phyloP scores from a whole-genome alignment of 2,113 vertebrate genomes.

The Ctenomys sociabilis region DNA sequence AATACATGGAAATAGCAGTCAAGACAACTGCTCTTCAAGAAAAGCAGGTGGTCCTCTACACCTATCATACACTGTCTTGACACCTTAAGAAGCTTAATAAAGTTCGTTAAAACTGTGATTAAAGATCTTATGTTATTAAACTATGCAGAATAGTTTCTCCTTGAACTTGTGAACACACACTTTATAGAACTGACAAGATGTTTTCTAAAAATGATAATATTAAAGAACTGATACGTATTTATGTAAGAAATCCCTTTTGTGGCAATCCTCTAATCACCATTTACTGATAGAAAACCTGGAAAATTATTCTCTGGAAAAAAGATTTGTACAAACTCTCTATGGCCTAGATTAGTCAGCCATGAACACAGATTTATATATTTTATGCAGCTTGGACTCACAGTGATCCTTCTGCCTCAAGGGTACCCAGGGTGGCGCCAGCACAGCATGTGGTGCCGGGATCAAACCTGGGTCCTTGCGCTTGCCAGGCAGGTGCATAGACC shows the following conservation, averaged over 20 bases:
- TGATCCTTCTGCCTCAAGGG: too few relatives aligned
- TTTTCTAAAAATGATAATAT: neutral
- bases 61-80: neutral
- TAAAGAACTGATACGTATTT: neutral
- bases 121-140: constrained; percentile 57
- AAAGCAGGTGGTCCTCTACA: too few relatives aligned
- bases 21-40: too few relatives aligned
- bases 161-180: neutral
- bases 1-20: too few relatives aligned
- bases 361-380: neutral
- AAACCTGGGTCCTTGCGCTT: too few relatives aligned
- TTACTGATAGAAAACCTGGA: neutral
- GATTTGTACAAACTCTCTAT: neutral
- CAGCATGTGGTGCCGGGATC: too few relatives aligned
- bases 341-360: neutral
- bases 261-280: neutral
- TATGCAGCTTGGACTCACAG: too few relatives aligned
- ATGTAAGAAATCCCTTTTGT: neutral
- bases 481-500: too few relatives aligned
- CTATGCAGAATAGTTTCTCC: constrained; percentile 9
- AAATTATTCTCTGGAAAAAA: neutral
- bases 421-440: too few relatives aligned
- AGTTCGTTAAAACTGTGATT: constrained; percentile 1
- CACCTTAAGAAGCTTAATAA: constrained; percentile 35
- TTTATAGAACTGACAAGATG: neutral